These are phyloP conservation scores for Diabrotica balteata DNA, from an alignment of 2,888 invertebrate genomes.

Conservation along the genomic window DNA sequence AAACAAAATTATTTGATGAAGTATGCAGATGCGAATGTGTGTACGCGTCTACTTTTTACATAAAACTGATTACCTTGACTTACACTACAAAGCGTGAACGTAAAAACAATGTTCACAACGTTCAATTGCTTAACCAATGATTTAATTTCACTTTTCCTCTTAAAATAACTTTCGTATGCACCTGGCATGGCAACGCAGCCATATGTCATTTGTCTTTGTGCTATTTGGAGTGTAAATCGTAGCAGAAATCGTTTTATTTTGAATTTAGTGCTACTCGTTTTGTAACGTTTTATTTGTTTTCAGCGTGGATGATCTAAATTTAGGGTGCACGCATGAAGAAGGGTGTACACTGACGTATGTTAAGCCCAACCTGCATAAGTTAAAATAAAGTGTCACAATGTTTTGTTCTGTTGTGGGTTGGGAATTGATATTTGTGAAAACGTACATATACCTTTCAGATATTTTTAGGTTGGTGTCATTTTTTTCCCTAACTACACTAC, in stretches of 20 bases:
- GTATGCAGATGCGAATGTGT: too few relatives aligned
- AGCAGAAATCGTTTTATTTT: conserved; percentile 21
- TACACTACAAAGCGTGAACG: background rate
- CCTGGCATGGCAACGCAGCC: conserved; percentile 34
- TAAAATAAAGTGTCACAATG: background rate
- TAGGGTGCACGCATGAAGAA: conserved; percentile 18
- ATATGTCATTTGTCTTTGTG: conserved; percentile 37
- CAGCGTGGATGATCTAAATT: conserved; percentile 29
- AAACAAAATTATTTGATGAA: too few relatives aligned
- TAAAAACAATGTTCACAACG: background rate
- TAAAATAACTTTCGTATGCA: conserved; percentile 32
- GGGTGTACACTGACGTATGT: conserved; percentile 11
- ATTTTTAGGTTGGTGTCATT: too few relatives aligned
- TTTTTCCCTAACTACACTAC: too few relatives aligned
- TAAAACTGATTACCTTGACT: too few relatives aligned
- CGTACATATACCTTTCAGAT: too few relatives aligned
- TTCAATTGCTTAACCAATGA: conserved; percentile 4
- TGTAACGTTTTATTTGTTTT: conserved; percentile 28
- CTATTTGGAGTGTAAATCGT: conserved; percentile 28
- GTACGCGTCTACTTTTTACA: too few relatives aligned
- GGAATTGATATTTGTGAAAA: too few relatives aligned
- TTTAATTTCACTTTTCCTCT: conserved; percentile 29
- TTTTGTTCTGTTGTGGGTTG: too few relatives aligned
- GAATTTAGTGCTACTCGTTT: conserved; percentile 26
- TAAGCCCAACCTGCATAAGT: background rate